Base-by-base conservation (phyloP, 1,140 invertebrate species). In the Limonius californicus region DNA sequence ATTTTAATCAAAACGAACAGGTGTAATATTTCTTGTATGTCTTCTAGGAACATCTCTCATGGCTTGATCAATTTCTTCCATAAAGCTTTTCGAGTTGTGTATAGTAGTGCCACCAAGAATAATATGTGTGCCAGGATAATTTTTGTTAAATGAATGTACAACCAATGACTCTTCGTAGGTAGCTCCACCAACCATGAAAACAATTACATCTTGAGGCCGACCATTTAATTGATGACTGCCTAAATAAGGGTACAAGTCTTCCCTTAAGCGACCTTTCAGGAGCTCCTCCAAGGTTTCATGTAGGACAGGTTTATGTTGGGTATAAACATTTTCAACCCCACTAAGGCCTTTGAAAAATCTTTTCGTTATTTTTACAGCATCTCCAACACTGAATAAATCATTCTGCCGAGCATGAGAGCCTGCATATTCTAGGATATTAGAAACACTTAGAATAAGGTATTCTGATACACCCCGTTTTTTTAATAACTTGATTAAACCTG, bases 321-420 rank as follows among this genome's bases (percentile, higher is more conserved):
- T 97, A 73, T 96, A 98, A 64, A 98, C 94, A 79, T 98, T 99
- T 76, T 98, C 96, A 1, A 98, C 94, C 2, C 95, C 95, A 79
- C 91, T 91, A 12, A 95, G 78, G 63, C 90, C 89, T 82, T 94
- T 94, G 58, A 97, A 92, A 57, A 96, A 85, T 74, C 94, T 87
- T 70, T 96, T 90, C 11, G 94, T 95, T 63, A 94, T 88, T 74
- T 95, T 95, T 0, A 92, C 91, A 15, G 95, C 91, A 69, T 90
- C 87, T 72, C 92, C 89, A 68, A 91, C 85, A 42, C 89, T 90
- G 60, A 95, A 92, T 59, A 95, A 81, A 79, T 95, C 92, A 74
- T 84, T 88, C 66, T 90, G 87, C 23, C 91, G 78, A 0, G 85
- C 82, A 74, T 89, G 89, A 18, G 85, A 84, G 20, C 90, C 89